Percentiles rank a stretch among this genome's conserved stretches.
These are phyloP conservation scores for Malurus melanocephalus DNA, from an alignment of 2,113 vertebrate species.

Conservation along the genomic window DNA sequence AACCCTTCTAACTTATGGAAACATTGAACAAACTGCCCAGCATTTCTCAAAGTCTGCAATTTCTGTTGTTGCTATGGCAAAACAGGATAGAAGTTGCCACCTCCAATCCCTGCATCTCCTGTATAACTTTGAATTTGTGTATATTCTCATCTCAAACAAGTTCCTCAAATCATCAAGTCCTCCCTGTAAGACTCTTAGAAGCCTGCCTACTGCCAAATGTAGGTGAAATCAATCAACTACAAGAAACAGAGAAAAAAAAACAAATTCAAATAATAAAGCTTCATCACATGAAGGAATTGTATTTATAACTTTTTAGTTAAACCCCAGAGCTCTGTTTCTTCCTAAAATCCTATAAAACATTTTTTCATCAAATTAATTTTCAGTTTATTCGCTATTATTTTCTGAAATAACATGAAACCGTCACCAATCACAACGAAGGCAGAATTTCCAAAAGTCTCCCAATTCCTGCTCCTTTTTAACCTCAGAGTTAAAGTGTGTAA, in stretches of 20 bases:
- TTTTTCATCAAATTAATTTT: neutral
- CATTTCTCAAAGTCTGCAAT: neutral
- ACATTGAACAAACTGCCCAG: neutral
- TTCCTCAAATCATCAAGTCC: neutral
- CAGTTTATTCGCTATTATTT: neutral
- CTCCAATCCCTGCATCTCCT: neutral
- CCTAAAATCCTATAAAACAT: no score
- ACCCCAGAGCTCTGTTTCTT: neutral
- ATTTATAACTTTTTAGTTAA: neutral
- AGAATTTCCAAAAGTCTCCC: neutral
- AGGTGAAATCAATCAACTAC: neutral
- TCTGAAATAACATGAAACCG: neutral
- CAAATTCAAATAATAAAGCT: neutral
- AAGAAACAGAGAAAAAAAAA: neutral
- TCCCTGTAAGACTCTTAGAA: rapidly evolving
- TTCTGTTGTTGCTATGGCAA: neutral
- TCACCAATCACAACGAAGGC: neutral
- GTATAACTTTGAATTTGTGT: rapidly evolving
- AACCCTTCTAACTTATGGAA: rapidly evolving
- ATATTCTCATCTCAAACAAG: neutral
- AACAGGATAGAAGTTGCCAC: neutral
- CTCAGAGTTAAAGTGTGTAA: neutral
- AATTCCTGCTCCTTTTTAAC: neutral
- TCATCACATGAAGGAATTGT: rapidly evolving
- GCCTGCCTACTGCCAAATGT: neutral